Percentiles rank a stretch among this genome's conserved stretches.
Conservation (phyloP, 2,797 vertebrate genomes). For the Discoglossus pictus region DNA sequence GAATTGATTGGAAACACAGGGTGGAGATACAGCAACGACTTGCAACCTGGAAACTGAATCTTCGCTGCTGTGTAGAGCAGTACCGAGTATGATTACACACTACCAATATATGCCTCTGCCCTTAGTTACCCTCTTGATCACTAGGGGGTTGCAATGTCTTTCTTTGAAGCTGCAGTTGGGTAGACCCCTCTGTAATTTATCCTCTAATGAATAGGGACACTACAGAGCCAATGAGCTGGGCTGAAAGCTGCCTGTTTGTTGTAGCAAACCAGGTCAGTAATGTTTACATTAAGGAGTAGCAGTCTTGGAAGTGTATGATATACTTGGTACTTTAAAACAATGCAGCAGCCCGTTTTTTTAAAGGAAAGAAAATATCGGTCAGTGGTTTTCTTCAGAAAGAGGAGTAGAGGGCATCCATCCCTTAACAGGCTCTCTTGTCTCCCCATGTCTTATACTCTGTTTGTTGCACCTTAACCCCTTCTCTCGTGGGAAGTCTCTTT, state of each 20-base stretch:
- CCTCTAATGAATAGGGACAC: slow-evolving; percentile 13
- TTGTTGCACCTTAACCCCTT: slow-evolving; percentile 33
- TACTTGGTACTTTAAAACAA: background rate
- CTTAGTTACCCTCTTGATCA: slow-evolving; percentile 21
- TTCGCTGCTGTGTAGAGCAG: slow-evolving; percentile 17
- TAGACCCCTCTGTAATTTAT: slow-evolving; percentile 30
- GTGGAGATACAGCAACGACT: slow-evolving; percentile 4
- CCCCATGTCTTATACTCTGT: slow-evolving; percentile 13
- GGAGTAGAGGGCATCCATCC: background rate
- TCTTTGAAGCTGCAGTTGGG: slow-evolving; percentile 30
- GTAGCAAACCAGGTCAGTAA: slow-evolving; percentile 29
- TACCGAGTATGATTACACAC: slow-evolving; percentile 13
- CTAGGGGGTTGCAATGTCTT: slow-evolving; percentile 20
- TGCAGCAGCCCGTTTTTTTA: too few relatives aligned
- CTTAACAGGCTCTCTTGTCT: background rate
- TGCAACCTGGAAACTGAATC: background rate
- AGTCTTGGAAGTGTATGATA: background rate
- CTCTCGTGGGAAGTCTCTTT: too few relatives aligned
- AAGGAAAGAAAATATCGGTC: too few relatives aligned
- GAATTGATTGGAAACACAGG: slow-evolving; percentile 12
- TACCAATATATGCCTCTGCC: slow-evolving; percentile 24
- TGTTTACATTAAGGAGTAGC: slow-evolving; percentile 42
- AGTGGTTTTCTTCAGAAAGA: too few relatives aligned
- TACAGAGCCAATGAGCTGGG: background rate
- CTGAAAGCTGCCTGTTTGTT: slow-evolving; percentile 8